Evolutionary conservation across 2,888 invertebrate species (phyloP).

Genomic region (Tipula unca): DNA sequence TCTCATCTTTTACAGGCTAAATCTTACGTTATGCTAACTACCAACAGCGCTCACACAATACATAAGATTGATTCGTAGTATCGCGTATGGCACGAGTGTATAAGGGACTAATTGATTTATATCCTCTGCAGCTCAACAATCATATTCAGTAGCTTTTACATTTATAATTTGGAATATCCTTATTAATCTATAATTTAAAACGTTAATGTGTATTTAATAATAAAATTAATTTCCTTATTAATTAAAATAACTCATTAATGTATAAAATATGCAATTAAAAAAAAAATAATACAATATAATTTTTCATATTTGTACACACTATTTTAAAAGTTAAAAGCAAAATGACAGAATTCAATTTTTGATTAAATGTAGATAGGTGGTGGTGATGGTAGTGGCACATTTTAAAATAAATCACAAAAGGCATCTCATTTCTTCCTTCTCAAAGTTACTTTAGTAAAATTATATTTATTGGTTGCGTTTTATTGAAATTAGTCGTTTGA

Average conservation of each 20-base stretch:
- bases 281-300: neutral
- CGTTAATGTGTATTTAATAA: neutral
- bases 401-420: neutral
- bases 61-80: no score
- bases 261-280: neutral
- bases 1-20: no score
- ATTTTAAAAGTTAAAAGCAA: neutral
- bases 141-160: neutral
- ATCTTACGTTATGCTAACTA: no score
- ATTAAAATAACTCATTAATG: neutral
- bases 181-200: neutral
- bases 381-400: neutral
- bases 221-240: neutral
- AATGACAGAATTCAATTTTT: neutral
- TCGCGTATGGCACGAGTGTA: no score
- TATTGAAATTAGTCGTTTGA: neutral
- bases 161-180: neutral
- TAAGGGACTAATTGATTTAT: no score
- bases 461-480: neutral
- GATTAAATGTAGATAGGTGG: neutral
- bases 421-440: neutral
- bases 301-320: neutral
- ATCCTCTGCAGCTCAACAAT: no score
- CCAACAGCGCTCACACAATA: no score
- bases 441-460: neutral